Evolutionary conservation across 2,888 invertebrate genomes (phyloP).

Genomic region (Lampropteryx suffumata): DNA sequence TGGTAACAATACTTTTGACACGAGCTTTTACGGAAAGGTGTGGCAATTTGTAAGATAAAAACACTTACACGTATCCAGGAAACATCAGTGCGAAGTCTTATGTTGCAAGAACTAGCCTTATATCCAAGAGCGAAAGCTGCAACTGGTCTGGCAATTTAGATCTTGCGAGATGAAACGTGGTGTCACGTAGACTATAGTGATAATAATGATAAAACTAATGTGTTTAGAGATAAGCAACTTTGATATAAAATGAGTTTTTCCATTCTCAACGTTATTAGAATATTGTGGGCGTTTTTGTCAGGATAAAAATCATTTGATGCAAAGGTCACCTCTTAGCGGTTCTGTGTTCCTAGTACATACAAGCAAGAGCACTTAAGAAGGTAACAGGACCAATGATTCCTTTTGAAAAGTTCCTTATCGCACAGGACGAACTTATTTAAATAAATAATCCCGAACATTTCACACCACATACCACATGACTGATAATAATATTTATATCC

Average conservation of each 20-base stretch:
- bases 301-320: conserved; percentile 35
- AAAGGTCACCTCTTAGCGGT: too few species aligned
- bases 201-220: conserved; percentile 30
- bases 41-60: conserved; percentile 31
- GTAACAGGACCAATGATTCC: too few species aligned
- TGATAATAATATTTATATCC: too few species aligned
- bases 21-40: conserved; percentile 23
- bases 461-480: too few species aligned
- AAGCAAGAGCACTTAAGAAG: too few species aligned
- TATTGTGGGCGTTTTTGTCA: conserved; percentile 17
- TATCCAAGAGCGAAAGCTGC: conserved; percentile 6
- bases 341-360: too few species aligned
- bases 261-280: conserved; percentile 10
- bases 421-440: too few species aligned
- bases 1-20: background rate
- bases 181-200: conserved; percentile 29
- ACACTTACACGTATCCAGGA: conserved; percentile 25
- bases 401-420: too few species aligned
- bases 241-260: conserved; percentile 30
- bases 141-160: conserved; percentile 9
- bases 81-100: conserved; percentile 10
- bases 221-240: conserved; percentile 26
- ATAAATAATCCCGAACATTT: too few species aligned
- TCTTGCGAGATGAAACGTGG: conserved; percentile 20
- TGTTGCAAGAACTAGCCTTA: conserved; percentile 6